Percentiles rank a stretch among this genome's conserved stretches.
Conservation (phyloP, 2,797 vertebrate species). For the Pseudochromis fuscus region DNA sequence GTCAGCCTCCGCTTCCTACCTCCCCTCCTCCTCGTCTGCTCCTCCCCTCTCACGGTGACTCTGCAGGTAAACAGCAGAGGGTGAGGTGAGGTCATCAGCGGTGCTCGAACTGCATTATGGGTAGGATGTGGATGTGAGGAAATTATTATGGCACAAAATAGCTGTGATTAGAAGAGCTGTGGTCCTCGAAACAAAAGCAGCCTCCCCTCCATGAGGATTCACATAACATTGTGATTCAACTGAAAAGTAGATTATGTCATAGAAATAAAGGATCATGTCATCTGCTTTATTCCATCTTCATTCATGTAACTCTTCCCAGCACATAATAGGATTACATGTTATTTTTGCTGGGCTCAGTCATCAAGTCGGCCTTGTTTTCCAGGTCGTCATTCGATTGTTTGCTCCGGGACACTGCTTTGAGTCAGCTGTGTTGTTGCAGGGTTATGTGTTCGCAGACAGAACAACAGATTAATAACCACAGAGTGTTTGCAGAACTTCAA, state of each 20-base stretch:
- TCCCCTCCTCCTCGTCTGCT: constrained; percentile 11
- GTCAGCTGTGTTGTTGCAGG: constrained; percentile 14
- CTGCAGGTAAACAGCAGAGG: constrained; percentile 40
- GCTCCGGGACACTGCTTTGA: constrained; percentile 30
- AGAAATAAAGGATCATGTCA: constrained; percentile 12
- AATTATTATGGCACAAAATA: constrained; percentile 43
- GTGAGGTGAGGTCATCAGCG: constrained; percentile 33
- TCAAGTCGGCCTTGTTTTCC: constrained; percentile 49
- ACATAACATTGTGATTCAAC: constrained; percentile 3
- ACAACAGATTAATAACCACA: constrained; percentile 20
- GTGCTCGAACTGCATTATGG: constrained; percentile 23
- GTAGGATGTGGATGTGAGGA: constrained; percentile 18
- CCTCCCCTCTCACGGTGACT: constrained; percentile 43
- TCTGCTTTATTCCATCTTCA: constrained; percentile 26
- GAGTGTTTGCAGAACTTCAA: constrained; percentile 10
- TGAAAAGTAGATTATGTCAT: constrained; percentile 32
- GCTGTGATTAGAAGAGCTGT: constrained; percentile 46
- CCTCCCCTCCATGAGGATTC: constrained; percentile 5
- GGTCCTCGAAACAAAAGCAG: constrained; percentile 51
- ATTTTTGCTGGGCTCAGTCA: constrained; percentile 26
- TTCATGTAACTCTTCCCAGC: constrained; percentile 26
- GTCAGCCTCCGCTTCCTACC: constrained; percentile 50
- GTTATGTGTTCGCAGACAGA: constrained; percentile 6
- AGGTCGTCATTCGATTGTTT: constrained; percentile 55
- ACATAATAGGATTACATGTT: constrained; percentile 59